Percentiles rank a stretch among this genome's conserved stretches.
Evolutionary conservation across 2,888 invertebrate genomes (phyloP).

Genomic region (Siphonodentalium dalli): DNA sequence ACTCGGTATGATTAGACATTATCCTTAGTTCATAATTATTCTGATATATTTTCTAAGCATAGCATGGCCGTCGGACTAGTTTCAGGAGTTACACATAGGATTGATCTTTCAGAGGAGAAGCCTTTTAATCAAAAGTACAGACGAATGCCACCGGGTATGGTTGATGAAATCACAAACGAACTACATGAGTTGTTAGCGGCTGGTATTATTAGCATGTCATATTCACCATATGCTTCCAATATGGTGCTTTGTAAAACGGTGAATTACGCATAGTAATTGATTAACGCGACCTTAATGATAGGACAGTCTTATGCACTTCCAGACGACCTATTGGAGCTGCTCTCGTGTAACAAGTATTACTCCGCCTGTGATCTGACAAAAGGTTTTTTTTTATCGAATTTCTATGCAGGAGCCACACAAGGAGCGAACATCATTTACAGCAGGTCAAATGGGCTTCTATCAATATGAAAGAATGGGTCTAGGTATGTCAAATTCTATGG

Average conservation of each 20-base stretch:
- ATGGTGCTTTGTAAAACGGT: constrained; percentile 8
- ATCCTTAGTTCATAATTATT: neutral
- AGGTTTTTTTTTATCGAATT: constrained; percentile 4
- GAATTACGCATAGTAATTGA: constrained; percentile 4
- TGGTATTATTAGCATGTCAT: constrained; percentile 6
- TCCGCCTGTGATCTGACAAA: neutral
- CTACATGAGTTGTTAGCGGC: constrained; percentile 1
- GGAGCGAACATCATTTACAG: too few relatives aligned
- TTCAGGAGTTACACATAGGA: neutral
- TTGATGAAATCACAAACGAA: constrained; percentile 4
- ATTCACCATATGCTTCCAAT: constrained; percentile 1
- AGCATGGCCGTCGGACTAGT: neutral
- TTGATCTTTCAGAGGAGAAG: neutral
- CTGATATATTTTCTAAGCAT: neutral
- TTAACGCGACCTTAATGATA: neutral
- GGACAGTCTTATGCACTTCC: constrained; percentile 2
- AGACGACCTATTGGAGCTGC: constrained; percentile 1
- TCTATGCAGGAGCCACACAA: neutral
- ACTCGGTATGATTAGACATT: too few relatives aligned
- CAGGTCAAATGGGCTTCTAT: neutral
- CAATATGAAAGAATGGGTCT: neutral
- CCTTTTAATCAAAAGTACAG: constrained; percentile 6
- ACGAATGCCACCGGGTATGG: constrained; percentile 1
- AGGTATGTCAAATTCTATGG: neutral
- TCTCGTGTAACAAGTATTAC: neutral